These are phyloP conservation scores for Drosophila pullipes DNA, from an alignment of 2,888 invertebrate genomes.

Conservation along the genomic window DNA sequence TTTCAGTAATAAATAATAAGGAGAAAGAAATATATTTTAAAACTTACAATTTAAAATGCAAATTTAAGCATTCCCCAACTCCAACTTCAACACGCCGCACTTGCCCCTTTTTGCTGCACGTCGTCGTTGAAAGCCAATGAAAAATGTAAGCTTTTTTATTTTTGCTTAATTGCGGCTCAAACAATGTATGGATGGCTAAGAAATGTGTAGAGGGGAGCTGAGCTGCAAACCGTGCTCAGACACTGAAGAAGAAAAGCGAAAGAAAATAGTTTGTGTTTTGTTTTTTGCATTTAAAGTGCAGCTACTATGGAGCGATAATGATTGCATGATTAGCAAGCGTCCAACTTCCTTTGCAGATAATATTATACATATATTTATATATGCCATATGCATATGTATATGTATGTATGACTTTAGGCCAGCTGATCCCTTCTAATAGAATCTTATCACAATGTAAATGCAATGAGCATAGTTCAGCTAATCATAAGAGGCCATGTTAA, in stretches of 20 bases:
- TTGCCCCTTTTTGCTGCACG: conserved; percentile 14
- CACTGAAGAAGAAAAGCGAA: conserved; percentile 34
- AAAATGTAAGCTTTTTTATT: conserved; percentile 63
- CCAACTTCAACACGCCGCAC: conserved; percentile 6
- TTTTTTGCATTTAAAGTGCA: conserved; percentile 55
- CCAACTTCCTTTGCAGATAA: conserved; percentile 34
- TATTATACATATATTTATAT: conserved; percentile 1
- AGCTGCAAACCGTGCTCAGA: conserved; percentile 41
- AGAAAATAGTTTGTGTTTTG: conserved; percentile 37
- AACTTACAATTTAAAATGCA: conserved; percentile 77
- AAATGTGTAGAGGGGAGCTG: background rate
- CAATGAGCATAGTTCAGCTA: conserved; percentile 67
- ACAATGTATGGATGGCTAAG: conserved; percentile 30
- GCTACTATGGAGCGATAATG: conserved; percentile 43
- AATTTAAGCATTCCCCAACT: conserved; percentile 54
- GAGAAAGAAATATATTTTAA: conserved; percentile 59
- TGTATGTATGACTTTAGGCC: conserved; percentile 1
- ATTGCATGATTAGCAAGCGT: conserved; percentile 66
- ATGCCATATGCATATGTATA: background rate
- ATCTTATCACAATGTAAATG: conserved; percentile 72
- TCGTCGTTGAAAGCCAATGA: conserved; percentile 68
- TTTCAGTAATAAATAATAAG: conserved; percentile 71
- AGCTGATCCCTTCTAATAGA: conserved; percentile 2
- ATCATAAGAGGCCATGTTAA: conserved; percentile 76
- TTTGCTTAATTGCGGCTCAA: conserved; percentile 63